These are phyloP conservation scores for Ciona savignyi DNA, from an alignment of 23 tunicate genomes.

Conservation along the genomic window DNA sequence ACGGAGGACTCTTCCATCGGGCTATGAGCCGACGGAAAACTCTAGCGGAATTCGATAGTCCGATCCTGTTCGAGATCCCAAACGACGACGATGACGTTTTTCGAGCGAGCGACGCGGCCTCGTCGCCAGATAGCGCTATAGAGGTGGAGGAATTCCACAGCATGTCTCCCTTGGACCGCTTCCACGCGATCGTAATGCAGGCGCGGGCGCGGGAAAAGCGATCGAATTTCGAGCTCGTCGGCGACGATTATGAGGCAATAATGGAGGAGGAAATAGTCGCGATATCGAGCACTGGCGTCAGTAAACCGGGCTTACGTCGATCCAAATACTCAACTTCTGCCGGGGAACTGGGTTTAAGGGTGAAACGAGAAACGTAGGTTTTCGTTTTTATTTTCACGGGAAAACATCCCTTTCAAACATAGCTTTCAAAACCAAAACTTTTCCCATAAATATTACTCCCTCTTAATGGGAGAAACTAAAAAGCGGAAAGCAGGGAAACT, in stretches of 20 bases:
- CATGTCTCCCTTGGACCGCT: not conserved
- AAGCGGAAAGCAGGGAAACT: too few relatives aligned
- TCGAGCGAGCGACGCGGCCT: not conserved
- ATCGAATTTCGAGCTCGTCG: not conserved
- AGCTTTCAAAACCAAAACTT: too few relatives aligned
- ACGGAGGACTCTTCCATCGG: conserved; percentile 23
- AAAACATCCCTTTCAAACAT: too few relatives aligned
- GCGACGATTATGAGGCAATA: not conserved
- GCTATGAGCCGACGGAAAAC: conserved; percentile 55
- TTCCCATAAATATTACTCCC: too few relatives aligned
- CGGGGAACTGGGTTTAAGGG: too few relatives aligned
- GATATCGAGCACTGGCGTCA: conserved; percentile 4
- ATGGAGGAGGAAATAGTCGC: not conserved
- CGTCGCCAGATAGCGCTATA: too few relatives aligned
- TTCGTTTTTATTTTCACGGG: too few relatives aligned
- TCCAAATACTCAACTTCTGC: too few relatives aligned
- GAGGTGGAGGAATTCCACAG: too few relatives aligned
- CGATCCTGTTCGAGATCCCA: conserved; percentile 2
- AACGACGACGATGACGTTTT: not conserved
- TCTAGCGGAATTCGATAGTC: conserved; percentile 7
- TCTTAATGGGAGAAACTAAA: too few relatives aligned
- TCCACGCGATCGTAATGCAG: not conserved
- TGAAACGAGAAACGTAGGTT: too few relatives aligned
- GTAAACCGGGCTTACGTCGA: conserved; percentile 6
- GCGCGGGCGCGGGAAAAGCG: not conserved